phyloP scores from a whole-genome alignment of 2,113 vertebrate genomes.

The Paedocypris sp. region DNA sequence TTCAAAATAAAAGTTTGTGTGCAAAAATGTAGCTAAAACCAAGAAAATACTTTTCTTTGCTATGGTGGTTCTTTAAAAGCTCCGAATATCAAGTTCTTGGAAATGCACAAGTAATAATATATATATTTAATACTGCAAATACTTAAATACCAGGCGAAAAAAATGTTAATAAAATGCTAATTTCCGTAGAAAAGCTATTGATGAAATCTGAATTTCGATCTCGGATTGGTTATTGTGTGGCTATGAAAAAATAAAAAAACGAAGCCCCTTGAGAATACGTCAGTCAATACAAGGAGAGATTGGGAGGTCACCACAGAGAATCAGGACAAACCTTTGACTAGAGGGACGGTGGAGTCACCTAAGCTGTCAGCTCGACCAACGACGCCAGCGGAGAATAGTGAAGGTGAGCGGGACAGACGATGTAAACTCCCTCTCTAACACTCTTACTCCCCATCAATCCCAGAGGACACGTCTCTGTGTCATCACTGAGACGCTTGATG shows the following conservation, averaged over 20 bases:
- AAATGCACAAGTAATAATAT: no score
- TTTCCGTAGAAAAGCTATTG: no score
- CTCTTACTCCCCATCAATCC: background rate
- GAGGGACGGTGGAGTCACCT: background rate
- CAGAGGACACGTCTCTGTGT: background rate
- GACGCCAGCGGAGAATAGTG: slow-evolving; percentile 1
- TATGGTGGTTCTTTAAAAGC: no score
- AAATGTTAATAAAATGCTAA: no score
- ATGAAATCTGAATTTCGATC: no score
- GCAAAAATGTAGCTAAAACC: no score
- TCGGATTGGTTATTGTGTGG: background rate
- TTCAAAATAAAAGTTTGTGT: no score
- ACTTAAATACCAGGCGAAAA: no score
- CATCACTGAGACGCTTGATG: background rate
- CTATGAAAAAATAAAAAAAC: background rate
- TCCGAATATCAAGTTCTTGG: no score
- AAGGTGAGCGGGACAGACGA: background rate
- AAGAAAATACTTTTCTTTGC: no score
- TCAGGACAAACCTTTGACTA: slow-evolving; percentile 11
- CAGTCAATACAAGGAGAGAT: background rate
- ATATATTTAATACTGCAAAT: no score
- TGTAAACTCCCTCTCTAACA: background rate
- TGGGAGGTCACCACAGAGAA: background rate
- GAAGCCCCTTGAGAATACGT: background rate
- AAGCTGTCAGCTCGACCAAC: background rate